These are phyloP conservation scores for Pseudomyrmex concolor DNA, from an alignment of 1,140 invertebrate species.

Conservation along the genomic window DNA sequence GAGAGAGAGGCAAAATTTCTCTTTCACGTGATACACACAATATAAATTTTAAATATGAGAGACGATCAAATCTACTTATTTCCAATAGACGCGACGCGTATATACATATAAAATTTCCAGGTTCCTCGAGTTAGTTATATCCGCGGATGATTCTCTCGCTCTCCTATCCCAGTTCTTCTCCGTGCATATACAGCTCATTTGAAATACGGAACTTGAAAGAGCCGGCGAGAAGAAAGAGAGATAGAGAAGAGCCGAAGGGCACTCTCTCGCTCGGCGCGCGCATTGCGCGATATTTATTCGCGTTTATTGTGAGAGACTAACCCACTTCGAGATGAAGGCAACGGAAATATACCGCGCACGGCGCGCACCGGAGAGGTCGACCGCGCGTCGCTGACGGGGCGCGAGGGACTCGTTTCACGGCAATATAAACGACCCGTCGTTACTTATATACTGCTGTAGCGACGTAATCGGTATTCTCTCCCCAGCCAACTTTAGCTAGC, in stretches of 20 bases:
- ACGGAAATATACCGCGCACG: constrained; percentile 19
- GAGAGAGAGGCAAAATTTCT: neutral
- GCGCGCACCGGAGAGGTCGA: too few relatives aligned
- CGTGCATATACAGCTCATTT: constrained; percentile 12
- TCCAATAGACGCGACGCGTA: constrained; percentile 14
- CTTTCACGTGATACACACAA: constrained; percentile 37
- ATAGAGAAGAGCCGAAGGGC: neutral
- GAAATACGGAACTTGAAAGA: constrained; percentile 42
- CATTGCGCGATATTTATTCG: constrained; percentile 46
- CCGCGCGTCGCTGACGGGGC: constrained; percentile 6
- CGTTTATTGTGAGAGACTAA: constrained; percentile 37
- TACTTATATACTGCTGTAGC: constrained; percentile 66
- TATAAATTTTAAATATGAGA: constrained; percentile 57
- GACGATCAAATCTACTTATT: constrained; percentile 58
- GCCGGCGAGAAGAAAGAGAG: neutral
- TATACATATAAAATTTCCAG: constrained; percentile 15
- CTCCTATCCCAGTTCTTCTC: neutral
- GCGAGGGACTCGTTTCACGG: constrained; percentile 36
- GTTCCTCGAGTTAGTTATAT: constrained; percentile 12
- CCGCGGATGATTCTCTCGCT: neutral
- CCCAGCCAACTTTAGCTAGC: constrained; percentile 60
- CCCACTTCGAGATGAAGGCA: constrained; percentile 33
- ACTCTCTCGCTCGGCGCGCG: constrained; percentile 15
- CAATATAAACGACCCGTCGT: constrained; percentile 63
- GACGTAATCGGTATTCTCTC: constrained; percentile 69